Evolutionary conservation across 64 coral and sea anemone species (phyloP), one percentile per base, ranked within the genome.

Genomic region (Stichodactyla helianthus): DNA sequence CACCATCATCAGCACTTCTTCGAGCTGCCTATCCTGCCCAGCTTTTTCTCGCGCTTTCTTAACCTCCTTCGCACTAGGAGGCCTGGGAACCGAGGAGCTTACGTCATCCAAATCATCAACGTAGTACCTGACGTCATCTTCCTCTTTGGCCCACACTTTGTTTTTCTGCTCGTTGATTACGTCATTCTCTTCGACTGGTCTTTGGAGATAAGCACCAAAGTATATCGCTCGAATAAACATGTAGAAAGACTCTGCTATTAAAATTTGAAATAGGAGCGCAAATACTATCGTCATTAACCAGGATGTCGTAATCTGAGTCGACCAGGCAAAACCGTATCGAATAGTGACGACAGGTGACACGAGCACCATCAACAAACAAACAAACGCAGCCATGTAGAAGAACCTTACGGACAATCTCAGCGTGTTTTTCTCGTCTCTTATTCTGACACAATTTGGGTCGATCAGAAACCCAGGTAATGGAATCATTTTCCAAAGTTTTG

Each of bases 61-160:
- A 14, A 88, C 77, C 22, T 93, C 86, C 11, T 85, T 63, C 51
- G 44, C 44, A 2, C 28, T 83, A 10, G 91, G 91, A 27, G 91
- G 86, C 27, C 55, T 70, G 67, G 91, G 91, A 85, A 90, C 57
- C 10, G 6, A 14, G 14, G 58, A 74, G 13, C 77, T 50, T 57
- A 71, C 71, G 22, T 84, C 91, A 16, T 88, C 71, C n/a, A 88
- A 85, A 50, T 86, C 82, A 80, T 93, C 86, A 5, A 77, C 56
- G 28, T 85, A 93, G 84, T 93, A 93, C 18, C 78, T 84, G 54
- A 82, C 79, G 23, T 89, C 57, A 58, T 90, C 53, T 53, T 89
- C 87, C 0, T 93, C 83, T 11, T 88, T 93, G 0, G 84, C 56
- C 91, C 91, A 93, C n/a, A 89, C 83, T 79, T 93, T 93, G 52